Percentiles rank a stretch among this genome's conserved stretches.
Conservation (phyloP, 2,797 vertebrate species). For the Melanotaenia trifasciata region DNA sequence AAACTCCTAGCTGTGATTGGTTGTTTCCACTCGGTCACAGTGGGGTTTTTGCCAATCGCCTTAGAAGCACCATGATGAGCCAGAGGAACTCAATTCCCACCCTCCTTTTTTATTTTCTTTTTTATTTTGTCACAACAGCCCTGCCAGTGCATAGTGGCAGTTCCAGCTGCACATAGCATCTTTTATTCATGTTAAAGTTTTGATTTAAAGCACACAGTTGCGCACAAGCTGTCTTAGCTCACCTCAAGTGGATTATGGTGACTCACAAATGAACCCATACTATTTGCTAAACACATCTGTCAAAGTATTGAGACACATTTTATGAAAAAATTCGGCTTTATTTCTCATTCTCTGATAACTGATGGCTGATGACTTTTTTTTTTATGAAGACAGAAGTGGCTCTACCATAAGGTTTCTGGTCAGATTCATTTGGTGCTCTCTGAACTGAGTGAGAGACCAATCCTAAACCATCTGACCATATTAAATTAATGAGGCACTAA, state of each 20-base stretch:
- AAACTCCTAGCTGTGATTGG: not conserved
- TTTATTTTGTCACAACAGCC: not conserved
- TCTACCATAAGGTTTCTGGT: conserved; percentile 30
- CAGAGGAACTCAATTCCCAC: not conserved
- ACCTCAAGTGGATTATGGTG: conserved; percentile 22
- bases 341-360: conserved; percentile 6
- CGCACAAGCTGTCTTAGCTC: conserved; percentile 18
- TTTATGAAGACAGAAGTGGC: conserved; percentile 1
- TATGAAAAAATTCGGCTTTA: not conserved
- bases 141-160: not conserved
- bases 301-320: conserved; percentile 16
- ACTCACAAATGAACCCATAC: conserved; percentile 21
- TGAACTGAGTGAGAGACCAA: conserved; percentile 35
- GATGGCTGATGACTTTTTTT: conserved; percentile 37
- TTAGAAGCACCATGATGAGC: not conserved
- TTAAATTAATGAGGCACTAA: conserved; percentile 19
- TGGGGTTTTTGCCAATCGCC: not conserved
- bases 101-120: not conserved
- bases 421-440: conserved; percentile 39
- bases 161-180: not conserved
- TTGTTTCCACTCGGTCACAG: not conserved
- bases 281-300: conserved; percentile 25
- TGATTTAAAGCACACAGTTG: conserved; percentile 30
- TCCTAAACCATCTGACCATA: conserved; percentile 47
- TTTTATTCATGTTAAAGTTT: conserved; percentile 10